These are phyloP conservation scores for Odontocolon sp. DNA, from an alignment of 2,888 invertebrate species.

Conservation along the genomic window DNA sequence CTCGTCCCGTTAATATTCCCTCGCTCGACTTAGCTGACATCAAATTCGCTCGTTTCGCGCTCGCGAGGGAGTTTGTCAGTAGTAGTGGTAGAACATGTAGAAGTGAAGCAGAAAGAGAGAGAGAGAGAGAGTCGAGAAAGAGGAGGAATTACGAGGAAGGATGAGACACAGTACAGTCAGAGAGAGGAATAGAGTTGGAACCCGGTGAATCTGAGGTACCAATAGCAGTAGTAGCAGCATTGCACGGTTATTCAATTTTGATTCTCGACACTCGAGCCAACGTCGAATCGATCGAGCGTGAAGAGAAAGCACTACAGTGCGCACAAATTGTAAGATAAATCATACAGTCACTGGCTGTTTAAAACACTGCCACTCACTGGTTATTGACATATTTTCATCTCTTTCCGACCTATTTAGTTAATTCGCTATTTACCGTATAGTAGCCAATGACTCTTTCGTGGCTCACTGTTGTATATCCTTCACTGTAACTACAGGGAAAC, in stretches of 20 bases:
- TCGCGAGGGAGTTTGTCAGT: constrained; percentile 11
- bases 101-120: neutral
- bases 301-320: neutral
- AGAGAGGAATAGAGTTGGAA: constrained; percentile 14
- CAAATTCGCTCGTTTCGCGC: constrained; percentile 38
- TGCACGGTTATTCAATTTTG: constrained; percentile 32
- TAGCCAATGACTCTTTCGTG: no score
- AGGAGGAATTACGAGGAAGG: constrained; percentile 11
- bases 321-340: no score
- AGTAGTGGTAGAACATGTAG: neutral
- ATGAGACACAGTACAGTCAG: constrained; percentile 2
- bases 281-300: constrained; percentile 21
- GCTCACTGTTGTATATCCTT: no score
- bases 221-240: neutral
- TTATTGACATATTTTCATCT: no score
- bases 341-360: no score
- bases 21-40: constrained; percentile 54
- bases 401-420: no score
- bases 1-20: constrained; percentile 64
- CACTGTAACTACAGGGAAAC: no score
- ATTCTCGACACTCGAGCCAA: constrained; percentile 23
- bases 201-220: constrained; percentile 19
- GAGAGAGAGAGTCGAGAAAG: no score
- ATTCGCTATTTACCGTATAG: no score
- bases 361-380: no score